Evolutionary conservation across 2,113 vertebrate genomes (phyloP).

Genomic region (Copsychus sechellarum): DNA sequence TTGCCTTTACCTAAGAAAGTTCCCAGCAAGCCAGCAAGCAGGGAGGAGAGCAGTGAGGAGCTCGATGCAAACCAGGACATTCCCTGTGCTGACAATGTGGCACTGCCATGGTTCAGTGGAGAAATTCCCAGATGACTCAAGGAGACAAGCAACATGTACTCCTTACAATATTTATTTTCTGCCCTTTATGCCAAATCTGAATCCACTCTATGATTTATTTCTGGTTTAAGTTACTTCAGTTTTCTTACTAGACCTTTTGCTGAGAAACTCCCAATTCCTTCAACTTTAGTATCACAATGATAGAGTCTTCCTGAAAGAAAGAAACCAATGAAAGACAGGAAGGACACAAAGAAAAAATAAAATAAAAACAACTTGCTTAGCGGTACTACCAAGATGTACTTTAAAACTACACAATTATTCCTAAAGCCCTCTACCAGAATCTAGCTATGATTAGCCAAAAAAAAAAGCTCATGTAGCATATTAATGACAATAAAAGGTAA

Average conservation of each 20-base stretch:
- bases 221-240: background rate
- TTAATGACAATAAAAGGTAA: background rate
- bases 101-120: background rate
- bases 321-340: background rate
- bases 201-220: background rate
- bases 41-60: background rate
- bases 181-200: background rate
- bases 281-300: background rate
- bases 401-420: background rate
- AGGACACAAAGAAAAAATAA: background rate
- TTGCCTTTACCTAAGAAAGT: background rate
- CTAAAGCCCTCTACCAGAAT: background rate
- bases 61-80: background rate
- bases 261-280: background rate
- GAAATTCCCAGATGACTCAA: background rate
- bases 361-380: background rate
- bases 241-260: background rate
- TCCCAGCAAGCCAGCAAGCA: background rate
- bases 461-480: background rate
- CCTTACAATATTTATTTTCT: background rate
- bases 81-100: accelerated
- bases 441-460: background rate
- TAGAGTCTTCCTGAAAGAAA: background rate
- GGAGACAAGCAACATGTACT: accelerated
- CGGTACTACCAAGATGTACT: background rate